Percentiles rank a stretch among this genome's conserved stretches.
Evolutionary conservation across 2,113 vertebrate genomes (phyloP).

Genomic region (Charina bottae): DNA sequence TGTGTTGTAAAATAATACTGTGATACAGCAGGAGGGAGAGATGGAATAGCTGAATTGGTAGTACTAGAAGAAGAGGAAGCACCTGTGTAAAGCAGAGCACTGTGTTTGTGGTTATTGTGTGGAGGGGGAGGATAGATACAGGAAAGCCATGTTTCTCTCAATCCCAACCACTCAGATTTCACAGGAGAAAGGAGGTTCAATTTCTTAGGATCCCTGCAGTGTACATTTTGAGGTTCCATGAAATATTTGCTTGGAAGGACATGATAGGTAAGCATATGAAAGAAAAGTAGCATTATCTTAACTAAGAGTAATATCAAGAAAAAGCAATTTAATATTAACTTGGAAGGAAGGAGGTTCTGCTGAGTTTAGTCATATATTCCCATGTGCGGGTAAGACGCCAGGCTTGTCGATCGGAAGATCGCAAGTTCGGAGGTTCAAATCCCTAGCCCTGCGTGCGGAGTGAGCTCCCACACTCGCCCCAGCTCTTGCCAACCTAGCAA

Average conservation of each 20-base stretch:
- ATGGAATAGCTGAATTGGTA: neutral
- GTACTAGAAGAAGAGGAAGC: neutral
- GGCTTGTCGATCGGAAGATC: no score
- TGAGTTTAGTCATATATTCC: neutral
- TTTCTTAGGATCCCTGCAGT: neutral
- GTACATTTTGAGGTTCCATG: neutral
- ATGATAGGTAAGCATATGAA: neutral
- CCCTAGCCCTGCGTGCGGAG: no score
- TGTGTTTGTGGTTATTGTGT: neutral
- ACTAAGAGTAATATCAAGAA: neutral
- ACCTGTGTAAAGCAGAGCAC: neutral
- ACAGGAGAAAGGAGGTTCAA: neutral
- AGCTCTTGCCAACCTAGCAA: no score
- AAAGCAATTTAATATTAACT: neutral
- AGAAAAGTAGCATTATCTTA: neutral
- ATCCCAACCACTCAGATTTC: neutral
- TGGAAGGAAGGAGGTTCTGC: neutral
- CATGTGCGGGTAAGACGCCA: no score
- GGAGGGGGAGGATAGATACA: neutral
- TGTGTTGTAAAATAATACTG: neutral
- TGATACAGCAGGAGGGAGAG: neutral
- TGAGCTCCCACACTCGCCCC: no score
- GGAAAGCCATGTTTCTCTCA: neutral
- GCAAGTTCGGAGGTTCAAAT: no score
- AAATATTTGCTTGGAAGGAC: neutral